Evolutionary conservation across 2,888 invertebrate species (phyloP), one percentile per base, ranked within the genome.

Genomic region (Mactromeris polynyma): DNA sequence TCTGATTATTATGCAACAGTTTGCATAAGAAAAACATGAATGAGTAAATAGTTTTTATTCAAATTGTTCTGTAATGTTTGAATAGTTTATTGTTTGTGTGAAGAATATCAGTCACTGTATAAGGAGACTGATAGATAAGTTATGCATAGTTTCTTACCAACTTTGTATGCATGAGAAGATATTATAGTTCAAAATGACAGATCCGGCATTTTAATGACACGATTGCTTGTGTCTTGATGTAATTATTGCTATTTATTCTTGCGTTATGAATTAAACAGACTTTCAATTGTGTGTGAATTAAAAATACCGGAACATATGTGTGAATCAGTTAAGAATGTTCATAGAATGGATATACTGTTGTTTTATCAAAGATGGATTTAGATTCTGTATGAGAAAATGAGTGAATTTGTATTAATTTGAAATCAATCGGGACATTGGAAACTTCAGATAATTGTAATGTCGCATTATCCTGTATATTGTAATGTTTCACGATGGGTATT

Each of bases 401-500:
- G 17, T 26, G 14, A 73, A 36, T 73, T 33, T 17, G 73, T 36
- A 36, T n/a, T 31, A 33, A 73, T 3, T 36, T 73, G 3, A 36
- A 19, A 33, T 73, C 33, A 36, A 17, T 19, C 36, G 2, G 36
- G 36, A 17, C 19, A 26, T 17, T 33, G 31, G 2, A 36, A 73
- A 14, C 4, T 73, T 33, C 1, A 17, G 14, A 33, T 2, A 7
- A 33, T 69, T 73, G 33, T 19, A 51, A 87, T 92, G 92, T 54
- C 92, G 19, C 87, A 86, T 19, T 92, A 88, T 58, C 92, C 92
- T 6, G 78, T 92, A 51, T 92, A 91, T 81, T 90, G 91, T 69
- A 92, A 92, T 87, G 92, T 92, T 19, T 92, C 92, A 3, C 82
- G 91, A 11, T 92, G 92, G 92, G 90, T 91, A 83, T 92, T 92